Conservation (phyloP, 2,797 vertebrate species). For the Cottoperca gobio region DNA sequence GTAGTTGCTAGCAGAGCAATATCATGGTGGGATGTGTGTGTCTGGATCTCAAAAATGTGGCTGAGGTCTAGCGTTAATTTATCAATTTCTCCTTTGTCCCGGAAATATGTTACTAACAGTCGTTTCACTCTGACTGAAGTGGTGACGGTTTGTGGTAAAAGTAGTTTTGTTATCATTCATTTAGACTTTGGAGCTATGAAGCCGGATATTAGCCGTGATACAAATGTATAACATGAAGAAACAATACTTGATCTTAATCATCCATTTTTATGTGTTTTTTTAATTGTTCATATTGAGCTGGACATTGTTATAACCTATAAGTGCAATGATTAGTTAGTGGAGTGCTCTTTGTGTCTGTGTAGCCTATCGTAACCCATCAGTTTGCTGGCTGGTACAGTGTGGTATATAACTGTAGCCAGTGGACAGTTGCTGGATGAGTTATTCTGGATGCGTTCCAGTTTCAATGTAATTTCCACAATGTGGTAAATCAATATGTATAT, state of each 20-base stretch:
- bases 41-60: not conserved
- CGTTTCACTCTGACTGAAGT: not conserved
- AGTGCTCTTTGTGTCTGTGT: not conserved
- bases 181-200: too few species aligned
- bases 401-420: not conserved
- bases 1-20: not conserved
- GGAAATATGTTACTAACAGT: not conserved
- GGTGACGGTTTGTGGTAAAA: not conserved
- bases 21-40: not conserved
- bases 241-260: too few species aligned
- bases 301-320: not conserved
- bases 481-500: conserved; percentile 17
- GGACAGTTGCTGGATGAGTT: not conserved
- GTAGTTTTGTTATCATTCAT: not conserved
- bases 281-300: too few species aligned
- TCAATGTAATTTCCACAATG: conserved; percentile 19
- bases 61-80: not conserved
- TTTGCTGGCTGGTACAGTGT: not conserved
- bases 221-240: too few species aligned
- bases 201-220: too few species aligned
- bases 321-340: not conserved
- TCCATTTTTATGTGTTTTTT: not conserved
- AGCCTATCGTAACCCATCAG: not conserved
- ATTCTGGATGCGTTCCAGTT: too few species aligned
- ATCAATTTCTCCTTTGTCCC: not conserved